Evolutionary conservation across 1,140 invertebrate genomes (phyloP), one percentile per base, ranked within the genome.

Genomic region (Zaprionus camerounensis): DNA sequence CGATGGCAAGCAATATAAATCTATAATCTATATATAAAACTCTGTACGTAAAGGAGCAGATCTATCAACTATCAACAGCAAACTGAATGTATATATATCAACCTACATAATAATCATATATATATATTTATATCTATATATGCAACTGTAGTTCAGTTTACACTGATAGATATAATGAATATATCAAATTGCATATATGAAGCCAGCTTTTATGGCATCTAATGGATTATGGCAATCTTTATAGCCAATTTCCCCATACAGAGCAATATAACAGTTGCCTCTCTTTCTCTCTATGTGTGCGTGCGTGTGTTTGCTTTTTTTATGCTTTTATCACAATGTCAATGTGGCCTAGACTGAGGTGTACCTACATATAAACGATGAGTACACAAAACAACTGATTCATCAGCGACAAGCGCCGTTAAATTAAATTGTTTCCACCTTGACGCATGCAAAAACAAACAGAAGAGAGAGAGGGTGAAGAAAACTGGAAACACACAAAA

Each of bases 371-470:
- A 67, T 57, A 67, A 59, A 67, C 55, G 64, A 41, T 34, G 44
- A 59, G 58, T 68, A 34, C 56, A 9, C 53, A 73, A 31, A 51
- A 62, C 65, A 58, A 68, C 71, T 85, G 82, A 81, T 66, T 86
- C 80, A 76, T 76, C 49, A 64, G 28, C 64, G 56, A 49, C 59
- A 68, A 74, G 58, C 53, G 66, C 65, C 74, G 74, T 82, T 78
- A 61, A 84, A 81, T 81, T 78, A 24, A 78, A 84, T 84, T 84
- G 71, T 53, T 76, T 62, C 62, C 76, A 59, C 80, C 80, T 82
- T 79, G 75, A 62, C 51, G 49, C 76, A 71, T 76, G 28, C 58
- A 68, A 71, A 58, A 41, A 51, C 66, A 63, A 63, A n/a, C 17
- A 41, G 51, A 17, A 28, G 17, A 62, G n/a, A 20, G n/a, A 20